Evolutionary conservation across 2,113 vertebrate species (phyloP).

Genomic region (Pachycephala philippinensis): DNA sequence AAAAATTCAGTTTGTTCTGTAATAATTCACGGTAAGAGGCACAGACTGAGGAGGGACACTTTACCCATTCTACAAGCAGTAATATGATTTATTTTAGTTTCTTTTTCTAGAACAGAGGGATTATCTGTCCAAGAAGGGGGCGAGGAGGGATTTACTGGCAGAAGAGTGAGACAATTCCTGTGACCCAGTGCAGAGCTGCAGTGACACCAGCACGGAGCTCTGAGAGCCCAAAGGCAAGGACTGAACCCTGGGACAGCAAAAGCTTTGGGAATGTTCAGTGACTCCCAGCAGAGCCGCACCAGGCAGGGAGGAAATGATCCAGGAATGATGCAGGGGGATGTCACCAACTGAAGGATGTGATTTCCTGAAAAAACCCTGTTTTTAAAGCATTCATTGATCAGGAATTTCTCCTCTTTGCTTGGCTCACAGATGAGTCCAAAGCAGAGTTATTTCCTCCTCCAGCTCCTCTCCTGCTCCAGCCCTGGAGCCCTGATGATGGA

Average conservation of each 20-base stretch:
- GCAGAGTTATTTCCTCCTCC: not conserved
- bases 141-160: not conserved
- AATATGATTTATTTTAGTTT: not conserved
- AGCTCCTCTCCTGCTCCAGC: not conserved
- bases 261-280: not conserved
- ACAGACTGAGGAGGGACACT: not conserved
- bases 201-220: not conserved
- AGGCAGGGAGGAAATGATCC: not conserved
- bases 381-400: not conserved
- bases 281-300: not conserved
- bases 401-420: not conserved
- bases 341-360: not conserved
- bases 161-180: not conserved
- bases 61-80: not conserved
- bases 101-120: not conserved
- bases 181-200: not conserved
- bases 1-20: not conserved
- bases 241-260: not conserved
- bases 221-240: not conserved
- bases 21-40: not conserved
- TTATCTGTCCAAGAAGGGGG: not conserved
- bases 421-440: not conserved
- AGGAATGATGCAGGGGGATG: not conserved
- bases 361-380: fast-evolving
- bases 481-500: not conserved